phyloP scores from a whole-genome alignment of 2,113 vertebrate genomes.

The Ancistrus triradiatus region DNA sequence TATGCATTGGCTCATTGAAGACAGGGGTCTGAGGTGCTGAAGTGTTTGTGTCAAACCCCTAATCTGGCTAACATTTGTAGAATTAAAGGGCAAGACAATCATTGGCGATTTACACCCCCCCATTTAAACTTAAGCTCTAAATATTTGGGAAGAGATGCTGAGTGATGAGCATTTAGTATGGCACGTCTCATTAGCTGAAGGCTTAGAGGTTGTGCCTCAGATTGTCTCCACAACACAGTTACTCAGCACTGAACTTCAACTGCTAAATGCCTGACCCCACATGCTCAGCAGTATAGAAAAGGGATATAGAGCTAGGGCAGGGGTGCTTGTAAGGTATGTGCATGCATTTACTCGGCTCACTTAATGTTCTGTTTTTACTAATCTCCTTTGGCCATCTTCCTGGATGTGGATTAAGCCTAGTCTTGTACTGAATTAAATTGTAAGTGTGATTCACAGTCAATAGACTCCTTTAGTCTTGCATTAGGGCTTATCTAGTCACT shows the following conservation, averaged over 20 bases:
- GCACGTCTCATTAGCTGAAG: conserved; percentile 52
- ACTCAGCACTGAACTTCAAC: conserved; percentile 51
- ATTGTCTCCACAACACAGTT: conserved; percentile 55
- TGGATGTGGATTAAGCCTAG: too few species aligned
- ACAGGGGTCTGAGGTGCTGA: conserved; percentile 6
- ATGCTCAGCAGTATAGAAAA: conserved; percentile 18
- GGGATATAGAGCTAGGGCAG: conserved; percentile 7
- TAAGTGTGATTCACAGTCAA: too few species aligned
- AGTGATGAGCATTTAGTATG: conserved; percentile 25
- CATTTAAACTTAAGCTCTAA: conserved; percentile 42
- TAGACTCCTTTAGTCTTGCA: too few species aligned
- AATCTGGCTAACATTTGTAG: conserved; percentile 23
- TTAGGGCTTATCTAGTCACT: too few species aligned
- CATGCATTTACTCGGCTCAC: too few species aligned
- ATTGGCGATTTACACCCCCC: background rate
- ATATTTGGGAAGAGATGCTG: conserved; percentile 42
- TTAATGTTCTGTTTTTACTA: too few species aligned
- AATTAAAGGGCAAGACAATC: background rate
- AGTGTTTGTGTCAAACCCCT: conserved; percentile 17
- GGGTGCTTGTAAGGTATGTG: conserved; percentile 45
- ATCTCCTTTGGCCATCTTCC: too few species aligned
- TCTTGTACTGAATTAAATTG: too few species aligned
- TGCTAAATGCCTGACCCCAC: conserved; percentile 58
- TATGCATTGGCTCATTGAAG: conserved; percentile 48
- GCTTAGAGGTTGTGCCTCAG: conserved; percentile 9